Percentiles rank a stretch among this genome's conserved stretches.
Evolutionary conservation across 1,140 invertebrate species (phyloP).

Genomic region (Hyles euphorbiae): DNA sequence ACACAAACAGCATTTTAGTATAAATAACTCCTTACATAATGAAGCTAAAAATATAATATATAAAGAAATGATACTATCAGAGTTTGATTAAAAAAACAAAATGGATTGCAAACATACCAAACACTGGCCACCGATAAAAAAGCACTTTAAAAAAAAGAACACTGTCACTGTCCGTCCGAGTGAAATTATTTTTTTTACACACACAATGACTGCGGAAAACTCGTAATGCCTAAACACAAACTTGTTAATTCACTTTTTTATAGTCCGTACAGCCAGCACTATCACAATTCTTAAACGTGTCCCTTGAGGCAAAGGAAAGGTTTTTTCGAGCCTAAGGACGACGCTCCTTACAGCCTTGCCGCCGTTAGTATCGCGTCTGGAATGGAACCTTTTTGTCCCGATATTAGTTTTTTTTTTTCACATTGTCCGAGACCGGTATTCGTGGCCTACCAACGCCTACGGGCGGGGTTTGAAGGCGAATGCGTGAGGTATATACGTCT

Average conservation of each 20-base stretch:
- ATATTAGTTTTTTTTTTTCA: constrained; percentile 3
- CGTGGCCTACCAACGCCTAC: constrained; percentile 8
- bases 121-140: constrained; percentile 9
- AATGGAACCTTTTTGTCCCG: constrained; percentile 11
- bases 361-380: constrained; percentile 6
- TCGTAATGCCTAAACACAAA: constrained; percentile 13
- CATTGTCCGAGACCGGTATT: constrained; percentile 8
- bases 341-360: constrained; percentile 12
- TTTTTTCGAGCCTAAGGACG: constrained; percentile 6
- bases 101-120: constrained; percentile 8
- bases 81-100: constrained; percentile 2
- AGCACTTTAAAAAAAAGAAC: constrained; percentile 24
- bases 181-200: constrained; percentile 29
- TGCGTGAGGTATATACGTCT: constrained; percentile 1
- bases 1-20: too few relatives aligned
- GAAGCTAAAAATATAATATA: background rate
- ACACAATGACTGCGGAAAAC: constrained; percentile 24
- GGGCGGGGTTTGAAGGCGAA: constrained; percentile 7
- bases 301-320: too few relatives aligned
- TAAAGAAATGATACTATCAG: background rate
- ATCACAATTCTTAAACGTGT: too few relatives aligned
- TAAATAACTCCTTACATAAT: too few relatives aligned
- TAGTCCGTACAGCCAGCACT: too few relatives aligned
- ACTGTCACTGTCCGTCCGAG: constrained; percentile 23
- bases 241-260: too few relatives aligned